Evolutionary conservation across 2,797 vertebrate species (phyloP), one percentile per base, ranked within the genome.

Genomic region (Microtus agrestis): DNA sequence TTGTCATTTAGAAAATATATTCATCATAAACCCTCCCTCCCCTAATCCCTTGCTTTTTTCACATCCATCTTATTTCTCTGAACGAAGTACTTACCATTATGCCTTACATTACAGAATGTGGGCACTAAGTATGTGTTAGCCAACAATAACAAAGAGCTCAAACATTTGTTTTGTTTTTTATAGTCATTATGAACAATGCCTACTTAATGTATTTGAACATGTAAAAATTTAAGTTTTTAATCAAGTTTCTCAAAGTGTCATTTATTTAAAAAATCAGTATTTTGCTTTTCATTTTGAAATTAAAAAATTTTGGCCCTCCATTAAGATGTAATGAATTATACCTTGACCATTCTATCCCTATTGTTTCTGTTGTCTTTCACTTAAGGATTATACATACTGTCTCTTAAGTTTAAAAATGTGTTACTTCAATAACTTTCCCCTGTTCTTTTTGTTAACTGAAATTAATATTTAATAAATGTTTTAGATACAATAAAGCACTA

Each of bases 351-450:
- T 34, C 17, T 46, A 31, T 65, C 43, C 12, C 23, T 69, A 74
- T 78, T 95, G 65, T 65, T 94, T 87, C 80, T 86, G 51, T 0
- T 23, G 37, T 94, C 31, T 88, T 87, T 19, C 34, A 46, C 46
- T 94, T 88, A 89, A 13, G 56, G 79, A 89, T 59, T 78, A 91
- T 1, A 27, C 37, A 87, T 80, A 63, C 13, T 71, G 51, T 80
- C 79, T 91, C 19, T 71, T 74, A 73, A 89, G 8, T 79, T 92
- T 56, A n/a, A 96, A 93, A 88, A 80, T 61, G 23, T 81, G 10
- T 84, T 91, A 76, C n/a, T 89, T 79, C 23, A 73, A 2, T n/a
- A 87, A 91, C 87, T 40, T 79, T 74, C 5, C 61, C 37, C 69
- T 59, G 34, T 77, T 23, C 46, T 91, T 93, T 92, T 51, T 43